Percentiles rank a stretch among this genome's conserved stretches.
phyloP scores from a whole-genome alignment of 2,113 vertebrate species.

The Thunnus thynnus region DNA sequence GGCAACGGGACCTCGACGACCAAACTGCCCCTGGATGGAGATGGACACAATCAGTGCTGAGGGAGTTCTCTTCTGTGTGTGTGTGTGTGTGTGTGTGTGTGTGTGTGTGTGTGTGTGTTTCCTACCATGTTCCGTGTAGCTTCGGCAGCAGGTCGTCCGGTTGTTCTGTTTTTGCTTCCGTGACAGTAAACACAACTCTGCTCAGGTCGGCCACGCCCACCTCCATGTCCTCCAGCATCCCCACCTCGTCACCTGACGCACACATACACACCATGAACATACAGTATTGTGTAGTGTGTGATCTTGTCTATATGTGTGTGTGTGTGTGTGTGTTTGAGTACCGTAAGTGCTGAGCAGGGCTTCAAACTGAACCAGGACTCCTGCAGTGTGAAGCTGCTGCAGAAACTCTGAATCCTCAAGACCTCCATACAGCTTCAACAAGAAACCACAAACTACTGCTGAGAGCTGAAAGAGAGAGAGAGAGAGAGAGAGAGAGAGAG shows the following conservation, averaged over 20 bases:
- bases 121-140: conserved; percentile 89
- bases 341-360: conserved; percentile 92
- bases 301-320: conserved; percentile 21
- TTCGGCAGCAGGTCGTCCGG: conserved; percentile 85
- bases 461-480: conserved; percentile 71
- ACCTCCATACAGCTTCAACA: conserved; percentile 87
- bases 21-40: conserved; percentile 84
- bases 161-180: conserved; percentile 85
- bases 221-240: conserved; percentile 94
- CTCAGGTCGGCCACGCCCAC: conserved; percentile 91
- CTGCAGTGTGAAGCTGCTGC: conserved; percentile 88
- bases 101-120: conserved; percentile 3
- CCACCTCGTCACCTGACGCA: conserved; percentile 89
- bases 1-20: conserved; percentile 90
- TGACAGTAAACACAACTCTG: conserved; percentile 87
- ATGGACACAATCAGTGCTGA: background rate
- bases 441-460: conserved; percentile 89
- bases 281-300: background rate
- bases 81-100: background rate
- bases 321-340: conserved; percentile 63
- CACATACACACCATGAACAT: conserved; percentile 6
- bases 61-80: background rate
- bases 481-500: too few relatives aligned
- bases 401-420: conserved; percentile 88
- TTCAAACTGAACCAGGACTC: conserved; percentile 90